Percentiles rank a stretch among this genome's conserved stretches.
phyloP scores from a whole-genome alignment of 2,888 invertebrate species.

The Lordiphosa andalusiaca region DNA sequence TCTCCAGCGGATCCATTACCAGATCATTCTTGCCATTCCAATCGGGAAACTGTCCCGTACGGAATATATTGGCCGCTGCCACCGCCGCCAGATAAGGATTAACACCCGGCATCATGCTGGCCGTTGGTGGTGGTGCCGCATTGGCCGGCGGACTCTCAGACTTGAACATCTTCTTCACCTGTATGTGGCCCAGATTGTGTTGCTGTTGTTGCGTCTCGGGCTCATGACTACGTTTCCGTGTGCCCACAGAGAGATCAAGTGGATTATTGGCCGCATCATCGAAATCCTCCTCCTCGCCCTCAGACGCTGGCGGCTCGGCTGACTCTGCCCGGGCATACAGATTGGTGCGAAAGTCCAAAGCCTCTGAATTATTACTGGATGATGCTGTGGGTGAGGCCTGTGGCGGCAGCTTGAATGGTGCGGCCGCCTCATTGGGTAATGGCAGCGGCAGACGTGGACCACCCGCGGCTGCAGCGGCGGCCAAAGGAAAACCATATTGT shows the following conservation, averaged over 20 bases:
- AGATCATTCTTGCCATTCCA: conserved; percentile 87
- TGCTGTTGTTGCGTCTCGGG: conserved; percentile 37
- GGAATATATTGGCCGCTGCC: conserved; percentile 89
- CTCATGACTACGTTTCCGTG: conserved; percentile 84
- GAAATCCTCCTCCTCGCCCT: conserved; percentile 82
- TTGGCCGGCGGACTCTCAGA: conserved; percentile 81
- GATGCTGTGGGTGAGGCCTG: conserved; percentile 80
- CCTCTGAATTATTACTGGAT: conserved; percentile 83
- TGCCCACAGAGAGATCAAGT: conserved; percentile 90
- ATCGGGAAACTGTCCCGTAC: conserved; percentile 87
- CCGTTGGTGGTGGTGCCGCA: conserved; percentile 75
- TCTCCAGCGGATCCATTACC: conserved; percentile 91
- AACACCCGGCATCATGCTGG: conserved; percentile 87
- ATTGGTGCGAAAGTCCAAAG: conserved; percentile 92
- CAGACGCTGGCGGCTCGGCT: conserved; percentile 81
- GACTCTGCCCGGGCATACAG: conserved; percentile 82
- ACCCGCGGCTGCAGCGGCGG: conserved; percentile 80
- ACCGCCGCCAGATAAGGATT: conserved; percentile 91
- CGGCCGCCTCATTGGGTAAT: conserved; percentile 86
- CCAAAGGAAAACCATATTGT: conserved; percentile 88
- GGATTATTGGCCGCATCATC: conserved; percentile 85
- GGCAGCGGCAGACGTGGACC: conserved; percentile 73
- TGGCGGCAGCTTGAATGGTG: conserved; percentile 80
- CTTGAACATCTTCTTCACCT: conserved; percentile 77
- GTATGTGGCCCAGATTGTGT: conserved; percentile 79